These are phyloP conservation scores for Thunnus thynnus DNA, from an alignment of 2,113 vertebrate species.

Conservation along the genomic window DNA sequence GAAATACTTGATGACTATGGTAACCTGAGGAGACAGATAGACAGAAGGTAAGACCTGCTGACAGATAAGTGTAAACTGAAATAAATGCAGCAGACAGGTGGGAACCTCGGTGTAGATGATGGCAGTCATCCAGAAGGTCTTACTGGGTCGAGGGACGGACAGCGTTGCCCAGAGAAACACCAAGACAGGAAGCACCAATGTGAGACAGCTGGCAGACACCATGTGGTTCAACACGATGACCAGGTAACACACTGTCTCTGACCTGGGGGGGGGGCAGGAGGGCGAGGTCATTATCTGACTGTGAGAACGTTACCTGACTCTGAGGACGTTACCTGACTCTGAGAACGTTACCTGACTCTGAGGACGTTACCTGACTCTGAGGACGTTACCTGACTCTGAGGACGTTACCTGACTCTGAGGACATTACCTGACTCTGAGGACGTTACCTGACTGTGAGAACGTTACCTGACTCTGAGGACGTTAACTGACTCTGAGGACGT, in stretches of 20 bases:
- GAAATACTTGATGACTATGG: slow-evolving; percentile 96
- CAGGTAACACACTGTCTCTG: slow-evolving; percentile 94
- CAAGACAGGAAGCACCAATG: slow-evolving; percentile 91
- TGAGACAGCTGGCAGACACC: slow-evolving; percentile 93
- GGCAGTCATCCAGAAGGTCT: slow-evolving; percentile 97
- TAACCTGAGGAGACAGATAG: slow-evolving; percentile 82
- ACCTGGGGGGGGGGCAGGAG: slow-evolving; percentile 62
- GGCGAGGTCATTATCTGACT: too few relatives aligned
- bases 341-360: too few relatives aligned
- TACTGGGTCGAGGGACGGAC: slow-evolving; percentile 93
- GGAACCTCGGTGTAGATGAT: slow-evolving; percentile 95
- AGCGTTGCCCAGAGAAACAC: slow-evolving; percentile 97
- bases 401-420: too few relatives aligned
- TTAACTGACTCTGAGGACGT: too few relatives aligned
- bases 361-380: too few relatives aligned
- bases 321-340: too few relatives aligned
- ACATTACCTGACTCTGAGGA: neutral
- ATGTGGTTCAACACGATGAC: slow-evolving; percentile 97
- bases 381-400: too few relatives aligned
- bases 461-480: neutral
- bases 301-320: too few relatives aligned
- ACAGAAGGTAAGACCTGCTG: neutral
- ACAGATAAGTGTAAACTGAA: neutral
- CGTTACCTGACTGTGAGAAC: too few relatives aligned
- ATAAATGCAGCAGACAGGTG: neutral